Evolutionary conservation across 2,113 vertebrate genomes (phyloP).

Genomic region (Stegostoma tigrinum): DNA sequence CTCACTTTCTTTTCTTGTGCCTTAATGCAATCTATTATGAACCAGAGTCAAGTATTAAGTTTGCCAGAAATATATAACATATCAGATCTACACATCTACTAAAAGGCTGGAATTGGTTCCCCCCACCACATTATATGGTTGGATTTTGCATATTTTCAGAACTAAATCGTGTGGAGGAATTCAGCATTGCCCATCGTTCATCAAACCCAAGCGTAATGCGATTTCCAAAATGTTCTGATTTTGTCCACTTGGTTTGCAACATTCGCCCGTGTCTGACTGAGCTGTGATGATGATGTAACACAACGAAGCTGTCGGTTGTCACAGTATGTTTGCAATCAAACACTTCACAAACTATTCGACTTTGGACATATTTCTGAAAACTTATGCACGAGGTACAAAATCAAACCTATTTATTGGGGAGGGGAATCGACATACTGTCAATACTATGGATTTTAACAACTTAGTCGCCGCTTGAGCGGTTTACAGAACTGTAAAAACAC

Average conservation of each 20-base stretch:
- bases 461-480: slow-evolving; percentile 6
- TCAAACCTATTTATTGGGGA: too few species aligned
- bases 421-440: neutral
- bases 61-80: neutral
- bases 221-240: neutral
- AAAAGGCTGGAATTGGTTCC: neutral
- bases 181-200: neutral
- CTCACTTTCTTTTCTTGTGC: slow-evolving; percentile 15
- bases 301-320: neutral
- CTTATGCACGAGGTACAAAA: neutral
- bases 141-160: neutral
- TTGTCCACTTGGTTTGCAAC: neutral
- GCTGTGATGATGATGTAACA: neutral
- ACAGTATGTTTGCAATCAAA: neutral
- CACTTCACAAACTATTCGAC: neutral
- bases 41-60: slow-evolving; percentile 24
- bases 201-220: neutral
- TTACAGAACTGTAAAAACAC: slow-evolving; percentile 45
- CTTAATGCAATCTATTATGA: slow-evolving; percentile 29
- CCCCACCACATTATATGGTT: neutral
- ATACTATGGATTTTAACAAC: slow-evolving; percentile 17
- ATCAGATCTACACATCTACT: neutral
- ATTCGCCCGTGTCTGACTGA: neutral
- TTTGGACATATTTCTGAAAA: neutral
- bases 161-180: neutral